Conservation (phyloP, 2,797 vertebrate species). For the Amniataba percoides region DNA sequence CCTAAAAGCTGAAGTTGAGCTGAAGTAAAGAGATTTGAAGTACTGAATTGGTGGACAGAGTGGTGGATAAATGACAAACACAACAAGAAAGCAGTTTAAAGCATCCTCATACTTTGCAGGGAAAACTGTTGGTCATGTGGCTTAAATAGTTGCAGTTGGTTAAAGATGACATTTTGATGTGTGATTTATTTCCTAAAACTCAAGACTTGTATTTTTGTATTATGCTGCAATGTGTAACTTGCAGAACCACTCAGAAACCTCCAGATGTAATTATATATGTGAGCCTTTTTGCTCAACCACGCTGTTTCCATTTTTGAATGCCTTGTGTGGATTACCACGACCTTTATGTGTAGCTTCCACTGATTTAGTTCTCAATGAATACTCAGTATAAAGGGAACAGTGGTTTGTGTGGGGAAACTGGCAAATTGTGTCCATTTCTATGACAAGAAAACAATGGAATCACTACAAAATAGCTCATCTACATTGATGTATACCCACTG, state of each 20-base stretch:
- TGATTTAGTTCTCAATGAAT: neutral
- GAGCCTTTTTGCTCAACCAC: neutral
- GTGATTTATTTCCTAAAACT: neutral
- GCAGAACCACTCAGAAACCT: neutral
- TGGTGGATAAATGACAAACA: neutral
- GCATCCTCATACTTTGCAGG: neutral
- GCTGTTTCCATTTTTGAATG: constrained; percentile 8
- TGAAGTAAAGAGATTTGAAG: neutral
- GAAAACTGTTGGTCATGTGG: neutral
- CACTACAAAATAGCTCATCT: neutral
- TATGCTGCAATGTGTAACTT: neutral
- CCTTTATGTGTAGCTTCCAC: neutral
- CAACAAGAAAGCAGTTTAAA: neutral
- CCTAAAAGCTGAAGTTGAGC: neutral
- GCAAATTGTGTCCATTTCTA: neutral
- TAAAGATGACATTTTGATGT: neutral
- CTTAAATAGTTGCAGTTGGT: neutral
- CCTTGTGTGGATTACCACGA: neutral
- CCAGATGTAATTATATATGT: too few species aligned
- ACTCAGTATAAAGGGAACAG: neutral
- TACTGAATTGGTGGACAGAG: neutral
- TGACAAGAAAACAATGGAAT: neutral
- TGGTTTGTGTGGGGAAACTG: constrained; percentile 1
- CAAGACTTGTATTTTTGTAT: neutral
- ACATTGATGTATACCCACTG: neutral